Base-by-base conservation (phyloP, 2,888 invertebrate species). In the Slavum lentiscoides region DNA sequence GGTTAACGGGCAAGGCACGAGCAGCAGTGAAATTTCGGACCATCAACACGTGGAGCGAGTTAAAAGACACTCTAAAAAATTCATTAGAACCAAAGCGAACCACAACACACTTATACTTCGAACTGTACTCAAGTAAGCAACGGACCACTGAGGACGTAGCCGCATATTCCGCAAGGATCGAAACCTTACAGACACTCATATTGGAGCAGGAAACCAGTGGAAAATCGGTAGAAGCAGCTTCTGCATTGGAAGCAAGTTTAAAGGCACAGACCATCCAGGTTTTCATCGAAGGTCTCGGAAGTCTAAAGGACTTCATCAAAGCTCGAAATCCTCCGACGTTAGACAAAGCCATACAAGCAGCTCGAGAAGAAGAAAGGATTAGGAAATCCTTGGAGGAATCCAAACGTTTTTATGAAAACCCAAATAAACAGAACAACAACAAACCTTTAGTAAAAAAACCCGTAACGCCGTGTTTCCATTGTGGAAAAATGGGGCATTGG, bases 181-280 rank as follows among this genome's bases (percentile, higher is more conserved):
- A 64, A 9, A 7, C 37, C 15, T 37, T 64, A 37, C 37, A 64
- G 37, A 37, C 19, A 1, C 64, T 64, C 4, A 64, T 64, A 7
- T 8, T 64, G 19, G 19, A 64, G 21, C 64, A 64, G 8, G 37
- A 64, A 37, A 64, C 64, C 2, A 64, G 9, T 19, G 64, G 64
- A 19, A 37, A 64, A 64, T 64, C 64, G 2, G 37, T 19, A 19
- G 37, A 61, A 23, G 21, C 21, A 9, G 13, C n/a, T 13, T 13
- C n/a, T 13, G 61, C 21, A n/a, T 61, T 61, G 13, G 61, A 61
- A 13, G 23, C 13, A 13, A 61, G n/a, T 23, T 21, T 23, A 2
- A 61, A 61, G 3, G 61, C 23, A 21, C 61, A 61, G 61, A 61
- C 61, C 13, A 61, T 61, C 23, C 59, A 67, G 43, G 66, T 67